These are phyloP conservation scores for Octonoba sinensis DNA, from an alignment of 2,888 invertebrate species.

Conservation along the genomic window DNA sequence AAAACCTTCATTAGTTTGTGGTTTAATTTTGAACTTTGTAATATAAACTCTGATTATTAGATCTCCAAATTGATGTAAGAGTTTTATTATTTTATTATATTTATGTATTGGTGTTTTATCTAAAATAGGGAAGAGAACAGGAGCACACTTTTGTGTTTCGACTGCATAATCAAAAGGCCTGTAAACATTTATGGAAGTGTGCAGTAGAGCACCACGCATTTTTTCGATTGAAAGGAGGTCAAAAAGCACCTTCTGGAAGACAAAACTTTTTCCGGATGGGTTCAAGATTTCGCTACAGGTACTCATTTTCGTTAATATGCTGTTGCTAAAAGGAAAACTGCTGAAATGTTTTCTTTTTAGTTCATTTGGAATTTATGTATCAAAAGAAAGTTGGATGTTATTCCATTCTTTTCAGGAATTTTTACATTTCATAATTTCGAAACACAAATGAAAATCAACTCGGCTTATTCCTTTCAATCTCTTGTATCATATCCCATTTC, in stretches of 20 bases:
- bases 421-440: no score
- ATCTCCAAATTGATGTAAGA: no score
- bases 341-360: slow-evolving; percentile 1
- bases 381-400: no score
- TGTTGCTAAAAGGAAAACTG: neutral
- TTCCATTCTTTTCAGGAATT: no score
- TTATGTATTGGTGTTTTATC: neutral
- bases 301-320: slow-evolving; percentile 33
- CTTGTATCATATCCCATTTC: no score
- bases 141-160: slow-evolving; percentile 99
- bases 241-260: slow-evolving; percentile 85
- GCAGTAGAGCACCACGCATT: slow-evolving; percentile 99
- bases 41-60: no score
- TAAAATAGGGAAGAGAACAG: slow-evolving; percentile 76
- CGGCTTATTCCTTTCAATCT: no score
- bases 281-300: slow-evolving; percentile 90
- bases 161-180: slow-evolving; percentile 95
- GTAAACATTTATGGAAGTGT: slow-evolving; percentile 99
- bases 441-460: no score
- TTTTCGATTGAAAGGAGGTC: slow-evolving; percentile 83
- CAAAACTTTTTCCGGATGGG: slow-evolving; percentile 99
- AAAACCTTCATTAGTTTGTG: no score
- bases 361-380: no score
- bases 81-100: no score
- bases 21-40: no score